Evolutionary conservation across 2,113 vertebrate genomes (phyloP).

Genomic region (Microcebus griseorufus): DNA sequence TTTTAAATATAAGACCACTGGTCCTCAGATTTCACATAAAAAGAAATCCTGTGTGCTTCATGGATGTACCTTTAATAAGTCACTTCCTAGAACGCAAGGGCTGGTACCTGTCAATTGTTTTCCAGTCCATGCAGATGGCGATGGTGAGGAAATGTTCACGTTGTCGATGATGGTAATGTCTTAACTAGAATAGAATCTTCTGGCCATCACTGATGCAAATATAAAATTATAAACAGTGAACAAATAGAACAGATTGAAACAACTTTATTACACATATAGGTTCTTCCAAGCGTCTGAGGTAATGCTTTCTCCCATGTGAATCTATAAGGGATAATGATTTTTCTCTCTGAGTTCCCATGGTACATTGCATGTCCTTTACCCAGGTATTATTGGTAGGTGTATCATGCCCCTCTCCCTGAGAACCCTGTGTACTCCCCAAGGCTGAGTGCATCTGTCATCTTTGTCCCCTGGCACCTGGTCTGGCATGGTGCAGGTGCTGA

Average conservation of each 20-base stretch:
- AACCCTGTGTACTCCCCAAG: background rate
- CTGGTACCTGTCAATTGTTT: background rate
- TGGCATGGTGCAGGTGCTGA: background rate
- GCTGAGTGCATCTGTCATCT: background rate
- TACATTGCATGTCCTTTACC: background rate
- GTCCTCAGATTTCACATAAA: background rate
- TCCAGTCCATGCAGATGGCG: background rate
- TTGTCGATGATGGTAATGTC: background rate
- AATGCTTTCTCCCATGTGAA: background rate
- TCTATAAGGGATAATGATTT: background rate
- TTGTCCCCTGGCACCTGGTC: too few relatives aligned
- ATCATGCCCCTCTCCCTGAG: background rate
- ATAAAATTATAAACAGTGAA: background rate
- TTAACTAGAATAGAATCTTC: conserved; percentile 5
- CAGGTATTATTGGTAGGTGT: too few relatives aligned
- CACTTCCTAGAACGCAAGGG: background rate
- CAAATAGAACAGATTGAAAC: background rate
- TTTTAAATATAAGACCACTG: conserved; percentile 51
- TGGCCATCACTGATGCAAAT: background rate
- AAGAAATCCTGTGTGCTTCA: background rate
- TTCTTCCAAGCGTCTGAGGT: background rate
- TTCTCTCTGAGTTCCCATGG: background rate
- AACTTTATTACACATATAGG: rapidly evolving
- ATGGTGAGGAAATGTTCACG: background rate
- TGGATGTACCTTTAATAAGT: background rate